Evolutionary conservation across 2,113 vertebrate genomes (phyloP).

Genomic region (Hemichromis elongatus): DNA sequence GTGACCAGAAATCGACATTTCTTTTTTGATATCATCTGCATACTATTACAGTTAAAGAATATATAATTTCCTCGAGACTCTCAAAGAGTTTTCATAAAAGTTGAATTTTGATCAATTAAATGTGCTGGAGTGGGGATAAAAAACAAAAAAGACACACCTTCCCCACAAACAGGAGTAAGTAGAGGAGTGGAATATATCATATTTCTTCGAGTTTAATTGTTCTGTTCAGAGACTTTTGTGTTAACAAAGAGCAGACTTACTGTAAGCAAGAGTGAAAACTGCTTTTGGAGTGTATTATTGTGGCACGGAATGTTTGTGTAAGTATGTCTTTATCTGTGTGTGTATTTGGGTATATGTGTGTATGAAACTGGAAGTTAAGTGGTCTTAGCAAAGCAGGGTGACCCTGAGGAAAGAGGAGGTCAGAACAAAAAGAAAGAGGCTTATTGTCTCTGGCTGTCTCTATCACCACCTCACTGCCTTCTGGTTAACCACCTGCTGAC

Average conservation of each 20-base stretch:
- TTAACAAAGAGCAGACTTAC: not conserved
- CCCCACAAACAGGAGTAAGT: not conserved
- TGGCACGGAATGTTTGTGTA: not conserved
- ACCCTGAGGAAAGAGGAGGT: slow-evolving; percentile 31
- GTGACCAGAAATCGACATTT: not conserved
- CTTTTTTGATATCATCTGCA: not conserved
- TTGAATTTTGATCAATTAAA: not conserved
- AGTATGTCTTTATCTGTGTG: slow-evolving; percentile 1
- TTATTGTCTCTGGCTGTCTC: slow-evolving; percentile 35
- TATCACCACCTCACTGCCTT: slow-evolving; percentile 18
- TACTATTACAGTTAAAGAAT: not conserved
- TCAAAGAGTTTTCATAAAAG: not conserved
- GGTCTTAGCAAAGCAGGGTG: slow-evolving; percentile 18
- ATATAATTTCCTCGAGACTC: not conserved
- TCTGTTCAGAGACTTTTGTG: not conserved
- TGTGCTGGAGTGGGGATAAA: not conserved
- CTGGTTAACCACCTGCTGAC: slow-evolving; percentile 38
- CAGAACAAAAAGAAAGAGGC: slow-evolving; percentile 29
- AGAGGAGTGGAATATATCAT: not conserved
- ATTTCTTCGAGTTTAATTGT: not conserved
- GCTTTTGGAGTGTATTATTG: not conserved
- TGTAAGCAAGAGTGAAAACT: not conserved
- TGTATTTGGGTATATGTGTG: not conserved
- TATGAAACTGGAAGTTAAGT: slow-evolving; percentile 44
- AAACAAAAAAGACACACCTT: not conserved